Evolutionary conservation across 2,888 invertebrate species (phyloP).

Genomic region (Trachelus stipa): DNA sequence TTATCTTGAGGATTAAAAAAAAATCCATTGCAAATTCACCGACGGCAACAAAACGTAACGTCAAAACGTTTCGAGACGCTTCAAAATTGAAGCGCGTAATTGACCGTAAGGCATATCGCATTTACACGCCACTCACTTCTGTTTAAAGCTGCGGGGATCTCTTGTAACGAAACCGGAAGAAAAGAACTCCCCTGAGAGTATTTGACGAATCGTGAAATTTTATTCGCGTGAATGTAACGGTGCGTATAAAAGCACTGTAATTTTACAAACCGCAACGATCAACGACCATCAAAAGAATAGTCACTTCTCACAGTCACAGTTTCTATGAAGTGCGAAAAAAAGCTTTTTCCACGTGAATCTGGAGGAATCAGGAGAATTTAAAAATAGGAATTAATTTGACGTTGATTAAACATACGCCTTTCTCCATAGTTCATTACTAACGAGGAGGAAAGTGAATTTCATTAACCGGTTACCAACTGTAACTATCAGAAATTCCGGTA

Average conservation of each 20-base stretch:
- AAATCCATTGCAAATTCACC: not conserved
- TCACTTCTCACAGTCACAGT: not conserved
- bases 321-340: not conserved
- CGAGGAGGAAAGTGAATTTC: slow-evolving; percentile 16
- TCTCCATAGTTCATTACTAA: not conserved
- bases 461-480: slow-evolving; percentile 4
- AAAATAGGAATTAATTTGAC: not conserved
- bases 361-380: too few relatives aligned
- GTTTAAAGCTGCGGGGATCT: not conserved
- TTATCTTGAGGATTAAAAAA: not conserved
- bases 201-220: not conserved
- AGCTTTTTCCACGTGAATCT: not conserved
- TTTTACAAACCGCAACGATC: not conserved
- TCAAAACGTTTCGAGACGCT: not conserved
- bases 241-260: not conserved
- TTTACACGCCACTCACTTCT: not conserved
- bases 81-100: not conserved
- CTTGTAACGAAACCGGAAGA: not conserved
- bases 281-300: not conserved
- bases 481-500: not conserved
- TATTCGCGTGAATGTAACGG: not conserved
- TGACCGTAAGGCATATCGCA: not conserved
- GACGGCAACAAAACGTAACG: not conserved
- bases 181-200: not conserved
- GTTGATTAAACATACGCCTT: not conserved